Conservation (phyloP, 2,888 invertebrate species). For the Thyatira batis region DNA sequence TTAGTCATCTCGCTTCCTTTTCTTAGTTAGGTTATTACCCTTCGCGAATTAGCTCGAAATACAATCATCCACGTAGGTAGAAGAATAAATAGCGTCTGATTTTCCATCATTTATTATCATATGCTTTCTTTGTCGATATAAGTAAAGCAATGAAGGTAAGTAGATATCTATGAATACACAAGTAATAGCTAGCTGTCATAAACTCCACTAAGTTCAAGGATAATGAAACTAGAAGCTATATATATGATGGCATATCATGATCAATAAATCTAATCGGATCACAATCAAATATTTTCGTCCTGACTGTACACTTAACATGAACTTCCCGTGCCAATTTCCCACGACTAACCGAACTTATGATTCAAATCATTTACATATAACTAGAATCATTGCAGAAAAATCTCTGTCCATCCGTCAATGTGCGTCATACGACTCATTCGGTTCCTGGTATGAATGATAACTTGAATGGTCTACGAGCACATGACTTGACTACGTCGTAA, state of each 20-base stretch:
- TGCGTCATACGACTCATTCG: slow-evolving; percentile 51
- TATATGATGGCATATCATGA: neutral
- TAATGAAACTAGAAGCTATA: too few relatives aligned
- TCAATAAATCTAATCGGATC: neutral
- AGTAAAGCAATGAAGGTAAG: too few relatives aligned
- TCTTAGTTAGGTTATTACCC: slow-evolving; percentile 9
- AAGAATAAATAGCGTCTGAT: neutral
- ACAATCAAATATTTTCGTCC: slow-evolving; percentile 8
- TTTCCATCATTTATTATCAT: neutral
- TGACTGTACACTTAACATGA: slow-evolving; percentile 16
- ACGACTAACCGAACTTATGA: slow-evolving; percentile 49
- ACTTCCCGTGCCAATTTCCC: slow-evolving; percentile 38
- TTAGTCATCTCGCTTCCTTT: slow-evolving; percentile 4
- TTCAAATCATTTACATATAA: slow-evolving; percentile 68
- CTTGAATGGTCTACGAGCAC: slow-evolving; percentile 24
- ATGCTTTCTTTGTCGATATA: too few relatives aligned
- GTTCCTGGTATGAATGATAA: slow-evolving; percentile 49
- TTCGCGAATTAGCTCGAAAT: neutral
- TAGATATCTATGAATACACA: too few relatives aligned
- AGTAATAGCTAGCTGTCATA: too few relatives aligned
- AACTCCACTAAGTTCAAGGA: too few relatives aligned
- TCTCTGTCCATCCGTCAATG: slow-evolving; percentile 64
- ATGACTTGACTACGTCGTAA: slow-evolving; percentile 13
- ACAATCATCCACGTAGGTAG: neutral
- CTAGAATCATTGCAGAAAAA: slow-evolving; percentile 70